Evolutionary conservation across 2,888 invertebrate species (phyloP).

Genomic region (Strigamia transsilvanica): DNA sequence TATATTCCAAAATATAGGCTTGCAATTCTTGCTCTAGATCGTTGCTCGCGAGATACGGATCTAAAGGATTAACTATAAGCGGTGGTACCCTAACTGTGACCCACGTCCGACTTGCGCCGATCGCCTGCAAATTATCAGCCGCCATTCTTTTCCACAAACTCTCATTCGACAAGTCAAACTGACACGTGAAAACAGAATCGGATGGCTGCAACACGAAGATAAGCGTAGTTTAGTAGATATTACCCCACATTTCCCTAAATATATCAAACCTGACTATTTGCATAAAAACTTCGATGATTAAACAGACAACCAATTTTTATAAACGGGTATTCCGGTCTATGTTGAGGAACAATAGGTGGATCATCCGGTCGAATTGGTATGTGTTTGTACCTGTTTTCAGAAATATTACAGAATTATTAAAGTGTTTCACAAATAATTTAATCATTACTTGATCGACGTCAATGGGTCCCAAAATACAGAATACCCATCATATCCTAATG

Average conservation of each 20-base stretch:
- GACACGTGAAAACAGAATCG: constrained; percentile 62
- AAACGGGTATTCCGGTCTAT: constrained; percentile 62
- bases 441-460: constrained; percentile 57
- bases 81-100: constrained; percentile 58
- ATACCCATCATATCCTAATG: constrained; percentile 61
- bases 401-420: background rate
- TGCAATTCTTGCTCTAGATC: constrained; percentile 63
- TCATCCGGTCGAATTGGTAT: constrained; percentile 45
- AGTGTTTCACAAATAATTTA: background rate
- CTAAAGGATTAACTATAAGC: constrained; percentile 57
- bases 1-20: constrained; percentile 61
- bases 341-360: constrained; percentile 50
- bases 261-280: constrained; percentile 62
- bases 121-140: constrained; percentile 62
- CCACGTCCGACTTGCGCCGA: constrained; percentile 55
- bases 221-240: background rate
- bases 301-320: constrained; percentile 65
- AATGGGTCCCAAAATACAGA: constrained; percentile 64
- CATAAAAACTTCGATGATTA: constrained; percentile 64
- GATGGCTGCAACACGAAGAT: constrained; percentile 59
- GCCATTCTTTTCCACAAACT: constrained; percentile 65
- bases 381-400: constrained; percentile 22
- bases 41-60: constrained; percentile 61
- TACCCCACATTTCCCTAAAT: background rate
- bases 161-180: constrained; percentile 62